Conservation (phyloP, 2,113 vertebrate species). For the Crotophaga sulcirostris region DNA sequence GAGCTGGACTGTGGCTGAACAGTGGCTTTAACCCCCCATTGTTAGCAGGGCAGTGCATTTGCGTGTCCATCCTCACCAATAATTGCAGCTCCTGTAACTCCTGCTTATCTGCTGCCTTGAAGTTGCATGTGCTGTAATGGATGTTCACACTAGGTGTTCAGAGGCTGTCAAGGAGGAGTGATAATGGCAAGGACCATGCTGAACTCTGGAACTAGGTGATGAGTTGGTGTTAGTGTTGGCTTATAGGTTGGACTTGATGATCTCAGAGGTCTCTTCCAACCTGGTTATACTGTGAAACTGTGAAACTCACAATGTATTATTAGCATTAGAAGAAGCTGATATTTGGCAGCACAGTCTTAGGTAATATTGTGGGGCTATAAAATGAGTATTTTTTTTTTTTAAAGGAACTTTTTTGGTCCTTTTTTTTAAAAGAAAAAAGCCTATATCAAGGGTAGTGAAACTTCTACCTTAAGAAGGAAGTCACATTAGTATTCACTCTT, state of each 20-base stretch:
- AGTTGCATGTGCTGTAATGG: rapidly evolving
- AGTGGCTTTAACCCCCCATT: rapidly evolving
- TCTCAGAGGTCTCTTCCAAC: no score
- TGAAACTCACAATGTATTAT: background rate
- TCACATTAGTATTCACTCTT: background rate
- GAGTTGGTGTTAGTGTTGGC: no score
- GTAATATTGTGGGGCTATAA: background rate
- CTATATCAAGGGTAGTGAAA: background rate
- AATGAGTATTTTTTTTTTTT: background rate
- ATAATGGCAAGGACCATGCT: background rate
- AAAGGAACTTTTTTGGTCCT: background rate
- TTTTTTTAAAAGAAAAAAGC: background rate
- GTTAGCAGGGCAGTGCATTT: background rate
- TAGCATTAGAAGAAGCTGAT: background rate
- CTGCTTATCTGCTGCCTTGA: background rate
- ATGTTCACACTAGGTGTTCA: background rate
- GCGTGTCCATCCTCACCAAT: background rate
- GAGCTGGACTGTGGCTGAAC: background rate
- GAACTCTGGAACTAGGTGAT: background rate
- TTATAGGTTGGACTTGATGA: no score
- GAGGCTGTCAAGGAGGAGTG: background rate
- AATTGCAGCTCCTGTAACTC: background rate
- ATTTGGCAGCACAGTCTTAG: background rate
- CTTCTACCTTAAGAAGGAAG: background rate
- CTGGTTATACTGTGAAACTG: no score